These are phyloP conservation scores for Helicoverpa zea DNA, from an alignment of 1,140 invertebrate genomes.

Conservation along the genomic window DNA sequence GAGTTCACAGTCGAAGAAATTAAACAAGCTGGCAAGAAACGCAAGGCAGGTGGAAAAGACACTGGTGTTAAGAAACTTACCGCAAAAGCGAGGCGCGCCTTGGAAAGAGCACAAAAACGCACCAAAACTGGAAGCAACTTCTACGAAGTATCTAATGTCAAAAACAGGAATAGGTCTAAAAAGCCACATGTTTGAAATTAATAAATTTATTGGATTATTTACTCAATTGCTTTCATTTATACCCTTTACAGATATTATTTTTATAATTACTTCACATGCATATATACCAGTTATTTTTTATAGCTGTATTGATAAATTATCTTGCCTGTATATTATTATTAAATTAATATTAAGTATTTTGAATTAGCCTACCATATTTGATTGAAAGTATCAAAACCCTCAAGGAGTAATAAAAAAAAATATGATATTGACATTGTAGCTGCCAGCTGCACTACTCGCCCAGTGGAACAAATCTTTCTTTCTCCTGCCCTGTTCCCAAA, in stretches of 20 bases:
- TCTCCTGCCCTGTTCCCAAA: too few species aligned
- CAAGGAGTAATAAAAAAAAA: too few species aligned
- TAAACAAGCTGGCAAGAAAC: conserved; percentile 66
- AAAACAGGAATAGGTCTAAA: conserved; percentile 93
- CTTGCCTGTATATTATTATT: too few species aligned
- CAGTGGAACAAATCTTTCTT: too few species aligned
- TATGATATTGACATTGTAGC: too few species aligned
- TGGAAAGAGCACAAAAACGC: conserved; percentile 91
- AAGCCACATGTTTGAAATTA: conserved; percentile 79
- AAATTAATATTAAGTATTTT: too few species aligned
- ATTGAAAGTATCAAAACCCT: too few species aligned
- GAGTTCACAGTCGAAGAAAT: conserved; percentile 88
- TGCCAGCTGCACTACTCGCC: too few species aligned
- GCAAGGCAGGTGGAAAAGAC: conserved; percentile 61
- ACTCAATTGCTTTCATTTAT: background rate
- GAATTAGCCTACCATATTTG: too few species aligned
- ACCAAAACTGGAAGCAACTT: conserved; percentile 98
- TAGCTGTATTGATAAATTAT: background rate
- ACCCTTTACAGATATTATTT: background rate
- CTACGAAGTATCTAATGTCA: conserved; percentile 97
- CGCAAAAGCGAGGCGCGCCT: conserved; percentile 92
- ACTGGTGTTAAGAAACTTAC: conserved; percentile 87
- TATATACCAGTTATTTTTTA: background rate
- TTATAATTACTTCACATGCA: background rate
- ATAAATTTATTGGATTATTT: conserved; percentile 31